These are phyloP conservation scores for Centrocercus urophasianus DNA, from an alignment of 2,113 vertebrate genomes.

Conservation along the genomic window DNA sequence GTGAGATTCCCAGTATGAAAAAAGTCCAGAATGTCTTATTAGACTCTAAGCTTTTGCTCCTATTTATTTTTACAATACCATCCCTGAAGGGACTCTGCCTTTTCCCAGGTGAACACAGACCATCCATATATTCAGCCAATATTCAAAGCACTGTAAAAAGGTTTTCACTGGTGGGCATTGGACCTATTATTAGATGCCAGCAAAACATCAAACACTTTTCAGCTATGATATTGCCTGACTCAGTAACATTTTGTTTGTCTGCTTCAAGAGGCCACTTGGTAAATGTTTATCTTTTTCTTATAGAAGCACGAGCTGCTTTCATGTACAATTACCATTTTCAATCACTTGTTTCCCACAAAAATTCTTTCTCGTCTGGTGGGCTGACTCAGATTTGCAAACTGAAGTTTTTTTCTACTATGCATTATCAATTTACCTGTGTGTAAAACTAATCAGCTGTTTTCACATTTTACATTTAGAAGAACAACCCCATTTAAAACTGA, in stretches of 20 bases:
- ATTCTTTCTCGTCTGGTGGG: neutral
- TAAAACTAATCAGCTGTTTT: neutral
- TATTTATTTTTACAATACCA: neutral
- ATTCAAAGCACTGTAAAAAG: neutral
- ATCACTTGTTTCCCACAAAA: neutral
- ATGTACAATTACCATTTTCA: neutral
- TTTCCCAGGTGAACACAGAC: neutral
- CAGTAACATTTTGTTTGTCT: neutral
- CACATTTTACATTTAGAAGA: neutral
- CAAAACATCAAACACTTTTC: neutral
- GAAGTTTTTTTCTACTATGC: neutral
- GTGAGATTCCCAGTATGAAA: slow-evolving; percentile 19
- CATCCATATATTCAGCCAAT: neutral
- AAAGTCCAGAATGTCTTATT: neutral
- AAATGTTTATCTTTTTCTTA: slow-evolving; percentile 43
- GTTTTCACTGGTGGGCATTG: neutral
- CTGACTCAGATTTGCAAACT: neutral
- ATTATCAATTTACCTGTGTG: neutral
- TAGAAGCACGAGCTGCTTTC: slow-evolving; percentile 24
- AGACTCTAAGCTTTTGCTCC: neutral
- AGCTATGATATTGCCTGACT: neutral
- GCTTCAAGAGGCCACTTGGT: slow-evolving; percentile 33
- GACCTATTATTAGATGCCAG: neutral
- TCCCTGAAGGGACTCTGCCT: neutral
- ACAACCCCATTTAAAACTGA: neutral